phyloP scores from a whole-genome alignment of 2,888 invertebrate genomes.

The Salpingus planirostris region DNA sequence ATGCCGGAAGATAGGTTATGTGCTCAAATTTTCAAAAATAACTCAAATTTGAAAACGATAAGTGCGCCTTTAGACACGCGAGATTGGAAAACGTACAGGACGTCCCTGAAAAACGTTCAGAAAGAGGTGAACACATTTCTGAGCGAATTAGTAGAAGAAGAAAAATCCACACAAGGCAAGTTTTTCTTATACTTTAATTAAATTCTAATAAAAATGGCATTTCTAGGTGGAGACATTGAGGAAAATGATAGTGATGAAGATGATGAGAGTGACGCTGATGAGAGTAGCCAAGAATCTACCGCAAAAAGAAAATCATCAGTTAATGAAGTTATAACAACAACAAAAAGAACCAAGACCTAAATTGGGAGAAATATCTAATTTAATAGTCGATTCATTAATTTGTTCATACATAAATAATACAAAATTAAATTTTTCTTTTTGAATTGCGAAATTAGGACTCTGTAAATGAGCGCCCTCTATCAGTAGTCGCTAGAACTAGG shows the following conservation, averaged over 20 bases:
- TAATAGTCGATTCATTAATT: too few species aligned
- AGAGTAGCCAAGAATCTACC: constrained; percentile 1
- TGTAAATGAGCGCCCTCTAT: too few species aligned
- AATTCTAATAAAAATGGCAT: not conserved
- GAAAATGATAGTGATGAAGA: constrained; percentile 1
- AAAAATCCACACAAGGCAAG: constrained; percentile 11
- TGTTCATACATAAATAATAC: too few species aligned
- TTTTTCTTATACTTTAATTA: too few species aligned
- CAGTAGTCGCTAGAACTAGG: too few species aligned
- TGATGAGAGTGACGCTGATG: constrained; percentile 2
- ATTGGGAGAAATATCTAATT: too few species aligned
- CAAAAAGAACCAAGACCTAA: constrained; percentile 2
- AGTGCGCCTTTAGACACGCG: too few species aligned
- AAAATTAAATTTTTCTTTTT: too few species aligned
- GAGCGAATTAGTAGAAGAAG: constrained; percentile 18
- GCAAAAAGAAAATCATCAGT: constrained; percentile 1
- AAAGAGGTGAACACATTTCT: constrained; percentile 20
- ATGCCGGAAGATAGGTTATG: constrained; percentile 10
- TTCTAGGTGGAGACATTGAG: constrained; percentile 1
- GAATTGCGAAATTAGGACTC: too few species aligned
- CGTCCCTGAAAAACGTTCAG: constrained; percentile 17
- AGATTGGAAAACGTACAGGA: constrained; percentile 18
- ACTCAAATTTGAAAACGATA: too few species aligned
- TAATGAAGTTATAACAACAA: not conserved
- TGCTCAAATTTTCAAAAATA: constrained; percentile 15